phyloP scores from a whole-genome alignment of 2,888 invertebrate genomes.

The Tenthredo livida region DNA sequence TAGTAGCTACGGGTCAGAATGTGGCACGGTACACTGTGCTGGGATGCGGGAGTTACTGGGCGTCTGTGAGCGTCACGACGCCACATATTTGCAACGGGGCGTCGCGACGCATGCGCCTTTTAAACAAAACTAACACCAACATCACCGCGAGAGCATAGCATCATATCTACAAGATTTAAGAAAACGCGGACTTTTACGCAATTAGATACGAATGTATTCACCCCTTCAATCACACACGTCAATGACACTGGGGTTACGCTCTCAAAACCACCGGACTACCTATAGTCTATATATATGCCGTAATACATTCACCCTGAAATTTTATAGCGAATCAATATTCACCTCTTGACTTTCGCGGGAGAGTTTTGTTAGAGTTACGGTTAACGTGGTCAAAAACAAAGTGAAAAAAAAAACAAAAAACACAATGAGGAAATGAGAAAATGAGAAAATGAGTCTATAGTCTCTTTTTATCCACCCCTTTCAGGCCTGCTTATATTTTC shows the following conservation, averaged over 20 bases:
- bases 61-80: slow-evolving; percentile 64
- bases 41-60: slow-evolving; percentile 57
- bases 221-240: background rate
- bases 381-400: background rate
- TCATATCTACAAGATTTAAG: slow-evolving; percentile 2
- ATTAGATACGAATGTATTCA: background rate
- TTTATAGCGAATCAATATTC: slow-evolving; percentile 35
- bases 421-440: background rate
- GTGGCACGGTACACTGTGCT: slow-evolving; percentile 58
- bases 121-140: background rate
- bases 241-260: background rate
- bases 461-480: background rate
- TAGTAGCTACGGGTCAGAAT: slow-evolving; percentile 20
- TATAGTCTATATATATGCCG: background rate
- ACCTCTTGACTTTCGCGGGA: background rate
- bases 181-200: background rate
- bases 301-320: background rate
- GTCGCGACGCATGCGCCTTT: slow-evolving; percentile 60
- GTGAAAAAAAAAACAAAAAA: background rate
- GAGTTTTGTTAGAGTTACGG: background rate
- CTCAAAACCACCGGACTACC: background rate
- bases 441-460: background rate
- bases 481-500: background rate
- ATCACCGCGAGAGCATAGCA: slow-evolving; percentile 1
- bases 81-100: slow-evolving; percentile 62